Conservation (phyloP, 2,113 vertebrate species). For the Tragulus kanchil region DNA sequence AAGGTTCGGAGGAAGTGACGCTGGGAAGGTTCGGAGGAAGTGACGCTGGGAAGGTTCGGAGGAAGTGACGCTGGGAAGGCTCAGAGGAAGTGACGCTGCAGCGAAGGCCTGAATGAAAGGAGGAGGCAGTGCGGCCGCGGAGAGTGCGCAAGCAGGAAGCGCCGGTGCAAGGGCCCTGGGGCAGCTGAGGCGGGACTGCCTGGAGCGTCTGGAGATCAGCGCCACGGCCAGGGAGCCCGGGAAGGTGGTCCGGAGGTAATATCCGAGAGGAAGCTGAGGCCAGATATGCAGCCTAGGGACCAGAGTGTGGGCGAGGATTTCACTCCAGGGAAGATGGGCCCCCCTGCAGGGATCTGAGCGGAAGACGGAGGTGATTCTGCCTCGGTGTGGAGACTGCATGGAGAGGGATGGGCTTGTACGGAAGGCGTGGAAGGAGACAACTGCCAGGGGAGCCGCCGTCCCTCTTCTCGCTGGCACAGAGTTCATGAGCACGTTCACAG, state of each 20-base stretch:
- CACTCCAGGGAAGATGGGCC: not conserved
- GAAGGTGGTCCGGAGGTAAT: not conserved
- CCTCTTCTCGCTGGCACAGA: not conserved
- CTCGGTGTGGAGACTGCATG: no score
- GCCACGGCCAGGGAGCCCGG: not conserved
- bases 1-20: no score
- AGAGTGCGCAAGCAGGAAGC: not conserved
- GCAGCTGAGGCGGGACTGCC: not conserved
- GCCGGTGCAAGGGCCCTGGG: not conserved
- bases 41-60: not conserved
- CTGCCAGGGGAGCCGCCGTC: rapidly evolving
- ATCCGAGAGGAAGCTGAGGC: not conserved
- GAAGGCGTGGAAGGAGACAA: not conserved
- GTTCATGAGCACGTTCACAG: not conserved
- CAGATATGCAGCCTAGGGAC: not conserved
- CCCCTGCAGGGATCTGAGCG: not conserved
- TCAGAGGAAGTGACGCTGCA: not conserved
- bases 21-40: no score
- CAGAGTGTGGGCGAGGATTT: rapidly evolving
- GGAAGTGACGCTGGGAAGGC: not conserved
- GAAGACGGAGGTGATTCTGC: not conserved
- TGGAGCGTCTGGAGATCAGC: no score
- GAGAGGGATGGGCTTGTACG: no score
- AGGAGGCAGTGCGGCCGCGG: not conserved
- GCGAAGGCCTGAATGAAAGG: not conserved